A percentile compares a stretch with the other conserved stretches of the same genome.
Conservation (phyloP, 2,888 invertebrate species). For the Clitarchus hookeri region DNA sequence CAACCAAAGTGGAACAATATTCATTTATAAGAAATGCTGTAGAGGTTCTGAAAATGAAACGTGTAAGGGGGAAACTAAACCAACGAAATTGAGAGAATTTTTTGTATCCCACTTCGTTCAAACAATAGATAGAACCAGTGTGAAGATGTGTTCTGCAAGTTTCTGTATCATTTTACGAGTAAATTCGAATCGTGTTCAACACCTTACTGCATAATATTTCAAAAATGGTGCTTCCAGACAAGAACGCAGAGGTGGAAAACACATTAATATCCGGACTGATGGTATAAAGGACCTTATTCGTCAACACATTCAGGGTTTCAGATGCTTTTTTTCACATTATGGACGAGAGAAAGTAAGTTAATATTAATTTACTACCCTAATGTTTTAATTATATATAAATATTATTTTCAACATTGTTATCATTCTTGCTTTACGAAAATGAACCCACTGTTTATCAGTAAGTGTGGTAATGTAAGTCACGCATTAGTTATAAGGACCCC, state of each 20-base stretch:
- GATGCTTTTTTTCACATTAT: background rate
- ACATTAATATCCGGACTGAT: background rate
- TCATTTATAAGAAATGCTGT: too few species aligned
- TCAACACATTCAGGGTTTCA: conserved; percentile 17
- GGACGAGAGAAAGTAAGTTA: background rate
- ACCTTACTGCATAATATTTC: conserved; percentile 24
- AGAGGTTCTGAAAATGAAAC: too few species aligned
- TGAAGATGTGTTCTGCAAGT: conserved; percentile 11
- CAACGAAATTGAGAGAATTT: too few species aligned
- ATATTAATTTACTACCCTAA: background rate
- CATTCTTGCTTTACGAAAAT: too few species aligned
- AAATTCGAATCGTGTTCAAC: background rate
- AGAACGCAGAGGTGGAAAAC: background rate
- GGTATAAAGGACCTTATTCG: background rate
- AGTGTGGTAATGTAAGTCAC: too few species aligned
- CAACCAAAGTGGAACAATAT: too few species aligned
- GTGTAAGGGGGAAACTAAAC: too few species aligned
- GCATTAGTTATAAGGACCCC: background rate
- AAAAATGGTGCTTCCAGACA: background rate
- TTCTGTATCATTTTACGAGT: conserved; percentile 25
- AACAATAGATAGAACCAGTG: background rate
- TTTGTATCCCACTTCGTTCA: background rate
- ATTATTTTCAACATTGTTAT: too few species aligned
- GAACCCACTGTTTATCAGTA: too few species aligned
- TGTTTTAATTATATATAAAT: too few species aligned